phyloP scores from a whole-genome alignment of 2,888 invertebrate species.

The Beris morrisii region DNA sequence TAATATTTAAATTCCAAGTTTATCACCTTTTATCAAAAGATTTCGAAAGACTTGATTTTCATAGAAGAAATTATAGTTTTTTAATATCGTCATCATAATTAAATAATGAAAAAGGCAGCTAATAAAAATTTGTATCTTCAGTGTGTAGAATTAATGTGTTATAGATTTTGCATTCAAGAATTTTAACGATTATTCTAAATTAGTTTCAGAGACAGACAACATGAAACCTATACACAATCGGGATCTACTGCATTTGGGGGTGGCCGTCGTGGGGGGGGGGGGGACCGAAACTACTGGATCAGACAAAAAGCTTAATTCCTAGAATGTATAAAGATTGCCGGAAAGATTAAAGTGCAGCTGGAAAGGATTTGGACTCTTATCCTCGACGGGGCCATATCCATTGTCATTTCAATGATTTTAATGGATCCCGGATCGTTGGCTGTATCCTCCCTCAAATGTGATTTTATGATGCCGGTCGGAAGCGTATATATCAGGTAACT shows the following conservation, averaged over 20 bases:
- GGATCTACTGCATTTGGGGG: not conserved
- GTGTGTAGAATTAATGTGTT: too few species aligned
- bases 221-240: not conserved
- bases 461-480: not conserved
- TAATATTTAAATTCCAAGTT: too few species aligned
- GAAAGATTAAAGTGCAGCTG: constrained; percentile 23
- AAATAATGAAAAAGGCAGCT: too few species aligned
- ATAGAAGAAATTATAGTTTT: too few species aligned
- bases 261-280: not conserved
- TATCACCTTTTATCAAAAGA: too few species aligned
- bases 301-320: not conserved
- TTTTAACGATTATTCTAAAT: too few species aligned
- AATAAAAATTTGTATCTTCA: too few species aligned
- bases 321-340: not conserved
- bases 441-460: constrained; percentile 14
- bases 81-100: too few species aligned
- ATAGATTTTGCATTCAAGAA: too few species aligned
- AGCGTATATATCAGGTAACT: not conserved
- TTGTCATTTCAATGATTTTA: constrained; percentile 39
- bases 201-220: too few species aligned
- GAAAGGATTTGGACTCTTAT: constrained; percentile 12
- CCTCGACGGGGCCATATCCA: constrained; percentile 18
- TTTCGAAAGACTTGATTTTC: too few species aligned
- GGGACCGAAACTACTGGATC: not conserved
- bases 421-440: constrained; percentile 32